These are phyloP conservation scores for Chironomus riparius DNA, from an alignment of 2,888 invertebrate genomes.

Conservation along the genomic window DNA sequence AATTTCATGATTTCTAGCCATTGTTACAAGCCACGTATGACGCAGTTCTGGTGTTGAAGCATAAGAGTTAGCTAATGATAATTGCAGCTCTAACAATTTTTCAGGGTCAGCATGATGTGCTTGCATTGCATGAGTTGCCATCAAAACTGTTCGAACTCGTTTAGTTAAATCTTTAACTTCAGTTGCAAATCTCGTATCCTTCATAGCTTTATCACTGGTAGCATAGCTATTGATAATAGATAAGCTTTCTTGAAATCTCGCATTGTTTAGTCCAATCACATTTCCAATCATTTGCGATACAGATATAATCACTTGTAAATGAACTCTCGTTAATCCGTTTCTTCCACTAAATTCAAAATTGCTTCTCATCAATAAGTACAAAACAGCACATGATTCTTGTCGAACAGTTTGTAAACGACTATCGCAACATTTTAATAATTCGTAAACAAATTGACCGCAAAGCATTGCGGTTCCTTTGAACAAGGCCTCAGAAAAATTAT, in stretches of 20 bases:
- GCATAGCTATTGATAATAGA: constrained; percentile 90
- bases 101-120: constrained; percentile 86
- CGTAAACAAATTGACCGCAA: constrained; percentile 72
- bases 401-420: constrained; percentile 75
- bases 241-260: constrained; percentile 89
- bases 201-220: constrained; percentile 87
- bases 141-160: constrained; percentile 85
- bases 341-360: constrained; percentile 84
- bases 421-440: constrained; percentile 74
- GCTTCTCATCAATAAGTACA: constrained; percentile 87
- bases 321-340: constrained; percentile 78
- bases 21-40: constrained; percentile 91
- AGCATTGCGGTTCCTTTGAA: constrained; percentile 77
- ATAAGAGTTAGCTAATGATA: constrained; percentile 84
- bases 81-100: constrained; percentile 81
- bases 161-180: constrained; percentile 92
- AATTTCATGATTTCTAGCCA: constrained; percentile 77
- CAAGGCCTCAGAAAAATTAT: constrained; percentile 72
- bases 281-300: constrained; percentile 90
- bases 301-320: constrained; percentile 89
- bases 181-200: constrained; percentile 79
- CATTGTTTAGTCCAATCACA: constrained; percentile 81
- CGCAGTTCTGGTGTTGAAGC: constrained; percentile 90
- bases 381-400: constrained; percentile 83
- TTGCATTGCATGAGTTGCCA: constrained; percentile 88